Percentiles rank a stretch among this genome's conserved stretches.
phyloP scores from a whole-genome alignment of 2,113 vertebrate genomes.

The Mionectes macconnelli region DNA sequence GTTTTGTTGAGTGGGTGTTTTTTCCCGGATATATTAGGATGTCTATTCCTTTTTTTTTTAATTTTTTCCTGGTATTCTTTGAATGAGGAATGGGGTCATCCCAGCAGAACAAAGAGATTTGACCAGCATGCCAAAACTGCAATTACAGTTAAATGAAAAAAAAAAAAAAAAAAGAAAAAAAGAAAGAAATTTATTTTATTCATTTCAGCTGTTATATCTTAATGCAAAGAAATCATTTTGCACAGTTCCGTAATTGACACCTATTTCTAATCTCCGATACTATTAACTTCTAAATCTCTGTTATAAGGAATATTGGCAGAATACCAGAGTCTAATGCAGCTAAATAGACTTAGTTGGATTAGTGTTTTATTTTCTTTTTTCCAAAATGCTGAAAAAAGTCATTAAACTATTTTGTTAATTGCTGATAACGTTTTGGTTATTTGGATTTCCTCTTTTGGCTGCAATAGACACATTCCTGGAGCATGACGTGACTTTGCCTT shows the following conservation, averaged over 20 bases:
- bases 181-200: conserved; percentile 66
- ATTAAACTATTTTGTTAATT: conserved; percentile 70
- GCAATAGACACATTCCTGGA: conserved; percentile 63
- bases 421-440: conserved; percentile 71
- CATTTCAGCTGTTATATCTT: conserved; percentile 71
- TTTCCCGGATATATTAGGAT: neutral
- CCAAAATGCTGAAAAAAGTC: conserved; percentile 44
- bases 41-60: neutral
- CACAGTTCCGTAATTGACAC: conserved; percentile 71
- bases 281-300: conserved; percentile 70
- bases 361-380: conserved; percentile 57
- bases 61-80: neutral
- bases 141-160: conserved; percentile 52
- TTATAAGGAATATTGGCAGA: conserved; percentile 65
- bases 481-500: conserved; percentile 60
- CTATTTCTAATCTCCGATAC: conserved; percentile 70
- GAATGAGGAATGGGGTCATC: neutral
- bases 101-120: neutral
- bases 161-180: neutral
- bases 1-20: neutral
- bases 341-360: conserved; percentile 64
- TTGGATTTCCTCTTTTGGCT: conserved; percentile 66
- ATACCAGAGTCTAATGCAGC: conserved; percentile 57
- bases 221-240: conserved; percentile 69
- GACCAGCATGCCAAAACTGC: conserved; percentile 26